phyloP scores from a whole-genome alignment of 1,140 invertebrate species.

The Neodiprion fabricii region DNA sequence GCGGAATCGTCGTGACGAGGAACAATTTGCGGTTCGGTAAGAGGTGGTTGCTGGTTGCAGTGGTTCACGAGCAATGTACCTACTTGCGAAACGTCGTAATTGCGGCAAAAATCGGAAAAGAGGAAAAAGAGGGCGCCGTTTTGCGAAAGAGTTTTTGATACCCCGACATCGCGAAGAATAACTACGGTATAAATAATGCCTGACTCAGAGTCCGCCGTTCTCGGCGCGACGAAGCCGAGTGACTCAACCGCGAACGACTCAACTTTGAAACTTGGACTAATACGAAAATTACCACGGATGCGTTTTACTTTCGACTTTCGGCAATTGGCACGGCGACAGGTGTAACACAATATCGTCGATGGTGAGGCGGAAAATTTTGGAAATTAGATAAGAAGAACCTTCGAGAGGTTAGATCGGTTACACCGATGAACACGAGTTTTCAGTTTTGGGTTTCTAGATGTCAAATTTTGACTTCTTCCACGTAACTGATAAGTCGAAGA shows the following conservation, averaged over 20 bases:
- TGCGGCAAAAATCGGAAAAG: not conserved
- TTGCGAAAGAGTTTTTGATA: too few species aligned
- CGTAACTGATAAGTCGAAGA: too few species aligned
- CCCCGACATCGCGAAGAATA: too few species aligned
- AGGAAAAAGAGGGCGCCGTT: not conserved
- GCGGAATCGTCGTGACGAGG: not conserved
- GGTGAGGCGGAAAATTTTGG: not conserved
- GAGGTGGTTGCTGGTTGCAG: too few species aligned
- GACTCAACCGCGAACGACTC: not conserved
- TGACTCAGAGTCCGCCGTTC: slow-evolving; percentile 39
- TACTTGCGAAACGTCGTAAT: not conserved
- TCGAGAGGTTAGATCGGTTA: too few species aligned
- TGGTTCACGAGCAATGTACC: not conserved
- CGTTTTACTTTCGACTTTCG: not conserved
- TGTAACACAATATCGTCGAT: not conserved
- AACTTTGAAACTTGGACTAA: not conserved
- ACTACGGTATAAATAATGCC: slow-evolving; percentile 41
- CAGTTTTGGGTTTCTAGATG: too few species aligned
- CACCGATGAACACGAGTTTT: too few species aligned
- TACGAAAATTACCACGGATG: not conserved
- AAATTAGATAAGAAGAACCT: too few species aligned
- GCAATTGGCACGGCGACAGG: not conserved
- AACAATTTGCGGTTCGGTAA: too few species aligned
- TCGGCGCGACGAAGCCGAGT: not conserved
- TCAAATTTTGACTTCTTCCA: too few species aligned